Percentiles rank a stretch among this genome's conserved stretches.
These are phyloP conservation scores for Todus mexicanus DNA, from an alignment of 2,797 vertebrate species.

Conservation along the genomic window DNA sequence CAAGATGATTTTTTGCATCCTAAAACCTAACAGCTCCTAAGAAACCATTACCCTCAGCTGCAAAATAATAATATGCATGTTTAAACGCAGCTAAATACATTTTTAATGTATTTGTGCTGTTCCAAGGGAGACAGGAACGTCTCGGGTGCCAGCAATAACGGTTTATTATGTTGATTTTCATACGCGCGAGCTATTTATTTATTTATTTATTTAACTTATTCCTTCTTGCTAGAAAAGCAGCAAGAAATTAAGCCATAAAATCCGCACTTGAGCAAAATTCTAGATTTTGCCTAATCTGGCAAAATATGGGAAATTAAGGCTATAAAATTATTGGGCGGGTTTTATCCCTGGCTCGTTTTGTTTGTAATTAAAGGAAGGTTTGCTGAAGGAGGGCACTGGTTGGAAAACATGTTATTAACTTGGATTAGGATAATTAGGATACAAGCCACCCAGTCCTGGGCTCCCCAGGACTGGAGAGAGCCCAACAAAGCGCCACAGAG, in stretches of 20 bases:
- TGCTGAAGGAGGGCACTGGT: background rate
- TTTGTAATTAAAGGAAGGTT: background rate
- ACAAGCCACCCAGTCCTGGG: background rate
- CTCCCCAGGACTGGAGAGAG: background rate
- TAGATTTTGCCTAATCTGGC: background rate
- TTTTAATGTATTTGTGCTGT: constrained; percentile 22
- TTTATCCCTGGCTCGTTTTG: background rate
- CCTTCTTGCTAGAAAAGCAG: background rate
- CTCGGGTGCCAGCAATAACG: background rate
- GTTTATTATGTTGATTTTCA: background rate
- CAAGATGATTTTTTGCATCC: background rate
- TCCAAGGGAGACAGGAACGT: background rate
- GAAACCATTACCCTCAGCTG: constrained; percentile 8
- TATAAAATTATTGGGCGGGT: background rate
- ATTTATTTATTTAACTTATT: background rate
- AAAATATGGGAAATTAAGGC: background rate
- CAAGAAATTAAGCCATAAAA: background rate
- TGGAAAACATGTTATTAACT: background rate
- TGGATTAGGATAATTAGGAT: background rate
- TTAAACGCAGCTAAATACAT: constrained; percentile 22
- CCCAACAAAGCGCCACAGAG: background rate
- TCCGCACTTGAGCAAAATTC: background rate
- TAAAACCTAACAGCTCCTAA: background rate
- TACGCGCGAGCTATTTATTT: background rate
- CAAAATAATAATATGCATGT: constrained; percentile 32